Base-by-base conservation (phyloP, 2,797 vertebrate genomes). In the Scolopax rusticola region DNA sequence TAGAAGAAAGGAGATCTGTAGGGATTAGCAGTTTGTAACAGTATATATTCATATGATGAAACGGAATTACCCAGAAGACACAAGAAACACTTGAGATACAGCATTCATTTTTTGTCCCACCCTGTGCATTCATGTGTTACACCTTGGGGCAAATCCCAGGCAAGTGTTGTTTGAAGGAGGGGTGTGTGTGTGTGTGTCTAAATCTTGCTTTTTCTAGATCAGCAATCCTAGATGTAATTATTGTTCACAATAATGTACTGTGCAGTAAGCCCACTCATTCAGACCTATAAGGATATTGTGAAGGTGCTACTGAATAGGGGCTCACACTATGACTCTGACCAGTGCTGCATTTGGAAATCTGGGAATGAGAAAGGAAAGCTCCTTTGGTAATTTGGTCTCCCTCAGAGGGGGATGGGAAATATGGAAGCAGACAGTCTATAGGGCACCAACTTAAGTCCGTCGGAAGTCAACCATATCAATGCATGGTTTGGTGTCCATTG, bases 61-160 rank as follows among this genome's bases (percentile, higher is more conserved):
- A 73, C 47, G 25, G 45, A 88, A 79, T 93, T 84, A 75, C 45
- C 36, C 54, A 59, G n/a, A 93, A 91, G 45, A 92, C 60, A 83
- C 90, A 91, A 57, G 56, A 73, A 77, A 28, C 45, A 28, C 20
- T 89, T 57, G 64, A 78, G 82, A 87, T 59, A 76, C 6, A 53
- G 53, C 11, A 12, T 50, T 73, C 10, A 8, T 79, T 19, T 93
- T 88, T 94, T 84, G 54, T 71, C 87, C 36, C 43, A 41, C 30
- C 0, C 2, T 11, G 8, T 86, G 68, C 57, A 71, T 70, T 78
- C 54, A 30, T 50, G 50, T 68, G 74, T 82, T 89, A 60, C 33
- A 68, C 41, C 48, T 63, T 88, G 89, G 84, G 82, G 83, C 77
- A 82, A 76, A 70, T 87, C 51, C 32, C 51, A 67, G 61, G 32